Conservation (phyloP, 1,140 invertebrate species). For the Eurosta solidaginis region DNA sequence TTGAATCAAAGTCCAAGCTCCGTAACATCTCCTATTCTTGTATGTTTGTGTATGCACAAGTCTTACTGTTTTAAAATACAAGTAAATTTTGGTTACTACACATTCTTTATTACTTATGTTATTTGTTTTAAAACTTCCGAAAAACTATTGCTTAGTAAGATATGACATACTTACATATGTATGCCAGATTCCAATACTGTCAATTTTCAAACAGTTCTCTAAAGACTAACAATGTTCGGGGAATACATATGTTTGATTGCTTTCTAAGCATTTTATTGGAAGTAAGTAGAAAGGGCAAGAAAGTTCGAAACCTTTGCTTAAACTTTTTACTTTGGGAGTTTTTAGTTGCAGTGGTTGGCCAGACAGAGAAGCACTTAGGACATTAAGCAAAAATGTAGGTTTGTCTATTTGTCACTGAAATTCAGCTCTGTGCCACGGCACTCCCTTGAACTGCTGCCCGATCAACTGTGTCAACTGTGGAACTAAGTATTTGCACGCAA, state of each 20-base stretch:
- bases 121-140: not conserved
- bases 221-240: not conserved
- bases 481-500: not conserved
- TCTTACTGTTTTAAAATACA: too few relatives aligned
- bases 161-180: too few relatives aligned
- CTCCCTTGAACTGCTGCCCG: not conserved
- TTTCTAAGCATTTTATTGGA: not conserved
- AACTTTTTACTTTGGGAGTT: not conserved
- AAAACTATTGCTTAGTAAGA: too few relatives aligned
- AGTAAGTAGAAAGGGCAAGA: not conserved
- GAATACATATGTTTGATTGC: slow-evolving; percentile 23
- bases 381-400: not conserved
- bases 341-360: not conserved
- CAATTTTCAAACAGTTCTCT: not conserved
- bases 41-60: too few relatives aligned
- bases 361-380: not conserved
- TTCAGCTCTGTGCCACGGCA: not conserved
- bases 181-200: not conserved
- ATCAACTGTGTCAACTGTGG: not conserved
- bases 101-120: not conserved
- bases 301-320: not conserved
- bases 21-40: too few relatives aligned
- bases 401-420: not conserved
- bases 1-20: too few relatives aligned
- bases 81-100: not conserved